A percentile compares a stretch with the other conserved stretches of the same genome.
Conservation (phyloP, 2,797 vertebrate species). For the Scyliorhinus canicula region DNA sequence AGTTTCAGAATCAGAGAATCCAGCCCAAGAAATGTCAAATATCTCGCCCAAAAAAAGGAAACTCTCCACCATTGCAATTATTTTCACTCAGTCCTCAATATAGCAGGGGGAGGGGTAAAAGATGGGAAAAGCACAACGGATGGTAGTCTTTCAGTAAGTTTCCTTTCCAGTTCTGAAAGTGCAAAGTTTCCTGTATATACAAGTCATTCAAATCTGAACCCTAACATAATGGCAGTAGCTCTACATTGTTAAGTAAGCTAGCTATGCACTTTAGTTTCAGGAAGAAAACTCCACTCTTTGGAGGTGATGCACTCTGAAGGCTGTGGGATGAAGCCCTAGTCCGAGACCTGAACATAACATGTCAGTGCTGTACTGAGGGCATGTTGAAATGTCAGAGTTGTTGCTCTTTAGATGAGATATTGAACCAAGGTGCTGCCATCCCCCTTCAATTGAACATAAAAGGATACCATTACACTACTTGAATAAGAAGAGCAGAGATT, state of each 20-base stretch:
- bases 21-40: background rate
- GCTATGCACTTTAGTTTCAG: conserved; percentile 45
- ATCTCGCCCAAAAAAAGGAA: background rate
- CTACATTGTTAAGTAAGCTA: conserved; percentile 48
- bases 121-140: no score
- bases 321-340: background rate
- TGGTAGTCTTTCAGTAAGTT: background rate
- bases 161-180: conserved; percentile 1
- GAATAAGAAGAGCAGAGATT: background rate
- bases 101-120: background rate
- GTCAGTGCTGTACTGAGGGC: background rate
- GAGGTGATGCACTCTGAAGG: background rate
- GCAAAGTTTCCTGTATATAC: background rate
- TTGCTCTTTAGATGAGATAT: background rate
- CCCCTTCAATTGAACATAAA: background rate
- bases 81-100: background rate
- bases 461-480: background rate
- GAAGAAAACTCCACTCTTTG: background rate
- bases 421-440: no score
- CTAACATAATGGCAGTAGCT: conserved; percentile 56
- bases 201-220: conserved; percentile 51
- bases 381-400: background rate
- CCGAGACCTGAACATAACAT: background rate
- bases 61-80: background rate
- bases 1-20: no score